These are phyloP conservation scores for Porites cylindrica DNA, from an alignment of 92 coral and sea anemone species.

Conservation along the genomic window DNA sequence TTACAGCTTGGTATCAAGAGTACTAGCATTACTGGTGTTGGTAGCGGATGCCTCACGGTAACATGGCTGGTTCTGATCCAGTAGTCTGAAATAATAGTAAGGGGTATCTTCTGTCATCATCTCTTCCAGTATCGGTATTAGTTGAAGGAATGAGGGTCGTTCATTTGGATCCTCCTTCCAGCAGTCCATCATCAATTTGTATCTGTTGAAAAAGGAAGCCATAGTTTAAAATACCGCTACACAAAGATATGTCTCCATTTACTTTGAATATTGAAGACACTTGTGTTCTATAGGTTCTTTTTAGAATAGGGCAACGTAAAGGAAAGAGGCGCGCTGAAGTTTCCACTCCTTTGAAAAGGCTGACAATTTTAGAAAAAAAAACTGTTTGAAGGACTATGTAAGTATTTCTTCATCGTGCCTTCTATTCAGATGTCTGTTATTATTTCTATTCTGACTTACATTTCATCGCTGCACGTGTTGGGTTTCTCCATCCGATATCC, in stretches of 20 bases:
- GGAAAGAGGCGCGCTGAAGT: no score
- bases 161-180: constrained; percentile 34
- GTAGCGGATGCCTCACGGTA: neutral
- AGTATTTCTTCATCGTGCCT: no score
- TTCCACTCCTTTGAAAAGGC: no score
- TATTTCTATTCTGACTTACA: constrained; percentile 6
- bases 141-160: constrained; percentile 16
- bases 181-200: constrained; percentile 28
- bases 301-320: no score
- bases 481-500: constrained; percentile 45
- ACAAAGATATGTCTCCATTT: no score
- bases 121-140: constrained; percentile 1
- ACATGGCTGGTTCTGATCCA: constrained; percentile 9
- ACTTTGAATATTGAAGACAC: no score
- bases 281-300: no score
- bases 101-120: constrained; percentile 29
- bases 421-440: no score
- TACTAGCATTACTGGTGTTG: neutral
- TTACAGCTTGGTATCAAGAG: neutral
- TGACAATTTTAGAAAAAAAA: no score
- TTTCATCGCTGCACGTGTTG: constrained; percentile 7
- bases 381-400: no score
- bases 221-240: neutral
- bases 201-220: neutral
- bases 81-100: constrained; percentile 14